phyloP scores from a whole-genome alignment of 1,140 invertebrate species.

The Eciton burchellii region DNA sequence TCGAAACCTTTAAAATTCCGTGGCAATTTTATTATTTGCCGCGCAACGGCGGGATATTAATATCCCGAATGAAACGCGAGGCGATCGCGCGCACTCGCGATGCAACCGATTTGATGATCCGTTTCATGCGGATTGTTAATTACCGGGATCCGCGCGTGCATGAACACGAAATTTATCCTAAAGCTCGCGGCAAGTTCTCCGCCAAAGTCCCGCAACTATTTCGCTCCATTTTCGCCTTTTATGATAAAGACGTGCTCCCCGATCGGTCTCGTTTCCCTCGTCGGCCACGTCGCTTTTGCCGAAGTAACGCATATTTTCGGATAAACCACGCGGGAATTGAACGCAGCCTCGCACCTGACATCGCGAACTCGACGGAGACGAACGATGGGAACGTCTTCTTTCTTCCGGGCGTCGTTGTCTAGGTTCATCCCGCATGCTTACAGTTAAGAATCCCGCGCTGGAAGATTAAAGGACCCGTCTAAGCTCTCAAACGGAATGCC shows the following conservation, averaged over 20 bases:
- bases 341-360: conserved; percentile 40
- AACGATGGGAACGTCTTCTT: not conserved
- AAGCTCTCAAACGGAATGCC: conserved; percentile 9
- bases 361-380: conserved; percentile 22
- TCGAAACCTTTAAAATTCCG: conserved; percentile 8
- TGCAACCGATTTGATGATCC: conserved; percentile 40
- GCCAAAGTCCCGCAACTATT: conserved; percentile 37
- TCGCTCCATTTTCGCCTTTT: conserved; percentile 43
- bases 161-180: too few species aligned
- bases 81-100: not conserved
- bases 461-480: conserved; percentile 20
- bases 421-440: conserved; percentile 15
- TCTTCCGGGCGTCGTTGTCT: conserved; percentile 6
- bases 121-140: conserved; percentile 54
- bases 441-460: conserved; percentile 24
- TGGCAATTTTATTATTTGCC: not conserved
- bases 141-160: conserved; percentile 29
- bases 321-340: conserved; percentile 48
- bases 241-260: conserved; percentile 52
- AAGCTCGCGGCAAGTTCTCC: conserved; percentile 46
- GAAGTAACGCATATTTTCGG: conserved; percentile 56
- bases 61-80: not conserved
- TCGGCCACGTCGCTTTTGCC: conserved; percentile 33
- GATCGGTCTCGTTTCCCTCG: conserved; percentile 28
- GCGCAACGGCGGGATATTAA: not conserved